Evolutionary conservation across 2,888 invertebrate species (phyloP).

Genomic region (Nephrotoma appendiculata): DNA sequence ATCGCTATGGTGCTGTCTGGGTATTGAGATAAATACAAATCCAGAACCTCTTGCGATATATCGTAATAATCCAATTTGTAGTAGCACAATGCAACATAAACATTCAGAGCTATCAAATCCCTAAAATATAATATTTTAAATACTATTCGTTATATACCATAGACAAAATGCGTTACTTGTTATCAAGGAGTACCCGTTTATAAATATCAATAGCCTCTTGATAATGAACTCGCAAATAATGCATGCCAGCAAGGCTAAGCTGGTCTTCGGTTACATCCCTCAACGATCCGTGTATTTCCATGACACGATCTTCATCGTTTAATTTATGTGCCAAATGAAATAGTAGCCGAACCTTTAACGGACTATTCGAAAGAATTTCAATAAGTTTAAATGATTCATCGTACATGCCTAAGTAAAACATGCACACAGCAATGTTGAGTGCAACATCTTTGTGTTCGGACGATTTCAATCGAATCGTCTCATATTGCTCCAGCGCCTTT

Average conservation of each 20-base stretch:
- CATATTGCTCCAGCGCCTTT: constrained; percentile 59
- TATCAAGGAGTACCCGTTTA: constrained; percentile 79
- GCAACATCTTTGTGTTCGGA: constrained; percentile 45
- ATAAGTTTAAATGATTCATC: constrained; percentile 49
- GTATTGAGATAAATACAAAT: constrained; percentile 79
- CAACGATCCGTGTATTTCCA: constrained; percentile 70
- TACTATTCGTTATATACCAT: neutral
- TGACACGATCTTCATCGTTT: constrained; percentile 69
- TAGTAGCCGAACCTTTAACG: constrained; percentile 58
- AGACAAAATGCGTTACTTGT: constrained; percentile 46
- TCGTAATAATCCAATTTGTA: constrained; percentile 98
- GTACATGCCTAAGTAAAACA: constrained; percentile 74
- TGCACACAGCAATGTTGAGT: constrained; percentile 82
- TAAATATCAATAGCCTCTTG: constrained; percentile 98
- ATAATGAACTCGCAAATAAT: constrained; percentile 90
- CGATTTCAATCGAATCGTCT: constrained; percentile 38
- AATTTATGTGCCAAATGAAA: constrained; percentile 93
- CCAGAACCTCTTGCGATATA: constrained; percentile 93
- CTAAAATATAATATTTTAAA: constrained; percentile 35
- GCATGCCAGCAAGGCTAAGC: constrained; percentile 87
- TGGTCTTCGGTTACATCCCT: constrained; percentile 89
- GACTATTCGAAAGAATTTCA: constrained; percentile 48
- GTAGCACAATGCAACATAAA: constrained; percentile 94
- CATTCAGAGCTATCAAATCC: constrained; percentile 84
- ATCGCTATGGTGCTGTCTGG: constrained; percentile 90